phyloP scores from a whole-genome alignment of 2,888 invertebrate species.

The Drosophila buzzatii region DNA sequence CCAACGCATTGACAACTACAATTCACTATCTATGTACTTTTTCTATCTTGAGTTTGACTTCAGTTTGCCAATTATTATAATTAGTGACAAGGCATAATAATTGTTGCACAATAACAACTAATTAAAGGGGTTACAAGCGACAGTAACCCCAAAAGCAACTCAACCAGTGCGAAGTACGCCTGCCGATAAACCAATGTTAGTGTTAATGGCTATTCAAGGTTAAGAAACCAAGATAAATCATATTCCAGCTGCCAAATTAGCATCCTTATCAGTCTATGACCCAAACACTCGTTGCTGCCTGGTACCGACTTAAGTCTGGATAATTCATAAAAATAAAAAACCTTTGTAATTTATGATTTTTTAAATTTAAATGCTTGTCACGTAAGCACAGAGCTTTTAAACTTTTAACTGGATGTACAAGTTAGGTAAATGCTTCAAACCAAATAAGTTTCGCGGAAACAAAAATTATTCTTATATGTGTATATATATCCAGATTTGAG shows the following conservation, averaged over 20 bases:
- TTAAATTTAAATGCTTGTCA: conserved; percentile 9
- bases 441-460: conserved; percentile 7
- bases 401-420: conserved; percentile 18
- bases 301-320: conserved; percentile 1
- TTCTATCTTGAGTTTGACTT: conserved; percentile 12
- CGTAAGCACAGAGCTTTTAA: background rate
- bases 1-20: conserved; percentile 52
- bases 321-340: conserved; percentile 1
- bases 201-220: conserved; percentile 39
- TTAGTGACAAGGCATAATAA: conserved; percentile 58
- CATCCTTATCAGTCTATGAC: conserved; percentile 10
- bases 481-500: background rate
- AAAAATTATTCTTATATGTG: background rate
- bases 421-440: conserved; percentile 5
- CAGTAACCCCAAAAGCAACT: conserved; percentile 55
- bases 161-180: conserved; percentile 45
- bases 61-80: conserved; percentile 59
- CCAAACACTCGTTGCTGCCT: conserved; percentile 6
- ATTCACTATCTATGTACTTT: conserved; percentile 6
- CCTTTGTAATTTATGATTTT: conserved; percentile 26
- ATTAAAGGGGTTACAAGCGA: conserved; percentile 38
- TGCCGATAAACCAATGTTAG: conserved; percentile 51
- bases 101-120: conserved; percentile 52
- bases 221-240: conserved; percentile 26
- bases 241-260: conserved; percentile 3